phyloP scores from a whole-genome alignment of 2,113 vertebrate species.

The Odocoileus hemionus region DNA sequence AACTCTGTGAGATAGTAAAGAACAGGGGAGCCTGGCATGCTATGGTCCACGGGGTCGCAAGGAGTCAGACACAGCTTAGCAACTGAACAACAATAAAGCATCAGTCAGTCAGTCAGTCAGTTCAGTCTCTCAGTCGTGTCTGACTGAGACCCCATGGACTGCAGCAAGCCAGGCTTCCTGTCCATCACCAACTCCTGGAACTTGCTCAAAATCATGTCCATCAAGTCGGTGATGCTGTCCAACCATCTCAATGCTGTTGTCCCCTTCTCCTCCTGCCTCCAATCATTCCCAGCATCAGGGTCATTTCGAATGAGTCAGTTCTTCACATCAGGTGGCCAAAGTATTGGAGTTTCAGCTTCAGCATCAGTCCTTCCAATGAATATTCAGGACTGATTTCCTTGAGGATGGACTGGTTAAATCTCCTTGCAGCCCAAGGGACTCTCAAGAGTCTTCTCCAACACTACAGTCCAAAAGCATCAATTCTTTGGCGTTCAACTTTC shows the following conservation, averaged over 20 bases:
- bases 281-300: not conserved
- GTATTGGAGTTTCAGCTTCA: not conserved
- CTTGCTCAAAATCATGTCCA: not conserved
- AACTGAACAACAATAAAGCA: not conserved
- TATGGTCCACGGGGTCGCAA: not conserved
- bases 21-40: not conserved
- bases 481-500: fast-evolving
- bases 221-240: fast-evolving
- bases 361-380: not conserved
- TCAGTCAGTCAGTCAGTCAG: not conserved
- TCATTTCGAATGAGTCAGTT: not conserved
- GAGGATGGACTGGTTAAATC: not conserved
- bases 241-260: not conserved
- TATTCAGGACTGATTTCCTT: not conserved
- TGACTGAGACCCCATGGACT: not conserved
- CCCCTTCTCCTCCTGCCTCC: not conserved
- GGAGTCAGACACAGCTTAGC: not conserved
- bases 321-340: not conserved
- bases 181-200: not conserved
- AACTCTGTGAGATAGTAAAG: not conserved
- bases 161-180: not conserved
- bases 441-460: not conserved
- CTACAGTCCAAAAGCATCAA: not conserved
- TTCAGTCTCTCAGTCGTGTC: not conserved
- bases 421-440: not conserved